Conservation (phyloP, 1,140 invertebrate genomes). For the Leucophenga varia region DNA sequence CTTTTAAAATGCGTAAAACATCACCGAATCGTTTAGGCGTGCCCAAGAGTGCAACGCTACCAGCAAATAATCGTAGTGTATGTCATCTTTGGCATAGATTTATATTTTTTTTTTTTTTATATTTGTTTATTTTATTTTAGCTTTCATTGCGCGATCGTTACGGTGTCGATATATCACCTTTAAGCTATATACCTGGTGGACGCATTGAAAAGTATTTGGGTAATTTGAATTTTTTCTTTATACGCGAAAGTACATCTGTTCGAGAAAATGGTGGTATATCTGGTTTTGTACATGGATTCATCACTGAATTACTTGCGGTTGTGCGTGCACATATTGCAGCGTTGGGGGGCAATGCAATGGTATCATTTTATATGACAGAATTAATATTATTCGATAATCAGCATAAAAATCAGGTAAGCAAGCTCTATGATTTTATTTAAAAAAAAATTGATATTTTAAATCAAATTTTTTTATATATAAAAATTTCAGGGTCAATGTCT, state of each 20-base stretch:
- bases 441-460: not conserved
- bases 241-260: slow-evolving; percentile 86
- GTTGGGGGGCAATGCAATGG: slow-evolving; percentile 90
- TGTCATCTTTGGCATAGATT: not conserved
- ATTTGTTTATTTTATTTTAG: slow-evolving; percentile 39
- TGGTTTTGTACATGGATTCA: slow-evolving; percentile 87
- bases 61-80: too few species aligned
- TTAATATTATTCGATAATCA: slow-evolving; percentile 84
- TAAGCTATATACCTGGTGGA: slow-evolving; percentile 27
- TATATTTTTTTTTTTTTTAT: not conserved
- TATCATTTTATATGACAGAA: slow-evolving; percentile 88
- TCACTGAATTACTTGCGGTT: slow-evolving; percentile 68
- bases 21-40: slow-evolving; percentile 12
- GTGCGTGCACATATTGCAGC: slow-evolving; percentile 86
- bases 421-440: too few species aligned
- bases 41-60: too few species aligned
- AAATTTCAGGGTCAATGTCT: slow-evolving; percentile 84
- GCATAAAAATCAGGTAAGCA: slow-evolving; percentile 87
- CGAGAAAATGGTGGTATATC: slow-evolving; percentile 87
- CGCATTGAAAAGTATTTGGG: slow-evolving; percentile 81
- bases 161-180: slow-evolving; percentile 79
- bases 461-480: not conserved
- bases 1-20: slow-evolving; percentile 16
- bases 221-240: slow-evolving; percentile 92
- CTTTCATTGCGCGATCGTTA: slow-evolving; percentile 64